Evolutionary conservation across 2,113 vertebrate species (phyloP).

Genomic region (Pholis gunnellus): DNA sequence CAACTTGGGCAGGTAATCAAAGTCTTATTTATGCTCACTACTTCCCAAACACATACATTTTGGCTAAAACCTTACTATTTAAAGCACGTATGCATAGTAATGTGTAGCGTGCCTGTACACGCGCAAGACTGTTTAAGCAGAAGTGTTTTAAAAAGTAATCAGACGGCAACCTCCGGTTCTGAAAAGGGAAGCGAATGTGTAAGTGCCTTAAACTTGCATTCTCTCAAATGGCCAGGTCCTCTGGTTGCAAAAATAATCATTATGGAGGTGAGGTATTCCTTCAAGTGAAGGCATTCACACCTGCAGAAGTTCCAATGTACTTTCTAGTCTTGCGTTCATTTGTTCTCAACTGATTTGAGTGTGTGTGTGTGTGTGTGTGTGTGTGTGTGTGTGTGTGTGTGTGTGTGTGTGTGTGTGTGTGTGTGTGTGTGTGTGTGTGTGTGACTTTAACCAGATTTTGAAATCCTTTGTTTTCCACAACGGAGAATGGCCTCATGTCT

Average conservation of each 20-base stretch:
- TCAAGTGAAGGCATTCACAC: constrained; percentile 19
- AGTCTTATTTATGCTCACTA: too few species aligned
- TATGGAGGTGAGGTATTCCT: background rate
- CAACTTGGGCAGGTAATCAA: too few species aligned
- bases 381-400: constrained; percentile 1
- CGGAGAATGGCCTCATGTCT: too few species aligned
- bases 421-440: constrained; percentile 5
- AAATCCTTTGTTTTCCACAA: too few species aligned
- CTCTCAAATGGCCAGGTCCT: background rate
- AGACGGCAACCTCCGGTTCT: too few species aligned
- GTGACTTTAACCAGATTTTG: too few species aligned
- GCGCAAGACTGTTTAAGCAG: background rate
- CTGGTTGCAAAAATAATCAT: background rate
- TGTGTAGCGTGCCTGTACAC: too few species aligned
- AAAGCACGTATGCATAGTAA: too few species aligned
- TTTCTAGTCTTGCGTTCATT: constrained; percentile 12
- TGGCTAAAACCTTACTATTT: too few species aligned
- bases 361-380: background rate
- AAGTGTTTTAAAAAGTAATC: background rate
- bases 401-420: constrained; percentile 8
- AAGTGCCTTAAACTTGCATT: background rate
- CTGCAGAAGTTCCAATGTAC: background rate
- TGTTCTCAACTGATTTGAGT: constrained; percentile 24
- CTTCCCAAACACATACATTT: too few species aligned
- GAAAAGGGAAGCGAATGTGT: too few species aligned